A percentile compares a stretch with the other conserved stretches of the same genome.
Conservation (phyloP, 2,113 vertebrate species). For the Phrynocephalus versicolor region DNA sequence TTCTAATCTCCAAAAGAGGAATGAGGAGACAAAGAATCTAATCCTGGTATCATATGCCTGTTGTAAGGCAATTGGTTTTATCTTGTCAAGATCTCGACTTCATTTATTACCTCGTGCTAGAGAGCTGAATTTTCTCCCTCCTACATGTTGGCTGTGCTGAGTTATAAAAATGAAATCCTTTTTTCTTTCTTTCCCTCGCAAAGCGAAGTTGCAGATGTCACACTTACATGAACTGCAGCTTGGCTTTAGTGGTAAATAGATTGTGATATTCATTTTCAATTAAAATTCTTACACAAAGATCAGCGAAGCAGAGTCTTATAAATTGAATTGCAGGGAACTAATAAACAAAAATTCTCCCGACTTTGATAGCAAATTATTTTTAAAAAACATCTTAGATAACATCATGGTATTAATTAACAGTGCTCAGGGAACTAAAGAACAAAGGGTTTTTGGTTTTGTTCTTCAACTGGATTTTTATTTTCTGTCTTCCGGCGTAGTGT, state of each 20-base stretch:
- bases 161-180: background rate
- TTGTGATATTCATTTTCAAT: conserved; percentile 83
- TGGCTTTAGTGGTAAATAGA: conserved; percentile 77
- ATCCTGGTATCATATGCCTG: background rate
- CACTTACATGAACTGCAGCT: conserved; percentile 75
- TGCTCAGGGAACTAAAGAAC: conserved; percentile 64
- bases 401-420: conserved; percentile 78
- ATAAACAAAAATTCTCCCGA: conserved; percentile 78
- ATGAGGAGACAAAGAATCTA: no score
- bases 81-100: no score
- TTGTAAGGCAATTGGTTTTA: background rate
- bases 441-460: conserved; percentile 61
- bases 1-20: no score
- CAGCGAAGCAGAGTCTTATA: conserved; percentile 81
- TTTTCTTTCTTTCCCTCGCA: conserved; percentile 46
- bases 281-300: conserved; percentile 81
- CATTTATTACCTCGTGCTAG: background rate
- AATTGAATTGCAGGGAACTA: conserved; percentile 79
- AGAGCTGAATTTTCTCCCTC: background rate
- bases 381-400: conserved; percentile 77
- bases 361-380: conserved; percentile 72
- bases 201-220: conserved; percentile 80
- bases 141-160: background rate
- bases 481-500: conserved; percentile 49
- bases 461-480: conserved; percentile 58